Percentiles rank a stretch among this genome's conserved stretches.
These are phyloP conservation scores for Ptychadena robeensis DNA, from an alignment of 2,797 vertebrate species.

Conservation along the genomic window DNA sequence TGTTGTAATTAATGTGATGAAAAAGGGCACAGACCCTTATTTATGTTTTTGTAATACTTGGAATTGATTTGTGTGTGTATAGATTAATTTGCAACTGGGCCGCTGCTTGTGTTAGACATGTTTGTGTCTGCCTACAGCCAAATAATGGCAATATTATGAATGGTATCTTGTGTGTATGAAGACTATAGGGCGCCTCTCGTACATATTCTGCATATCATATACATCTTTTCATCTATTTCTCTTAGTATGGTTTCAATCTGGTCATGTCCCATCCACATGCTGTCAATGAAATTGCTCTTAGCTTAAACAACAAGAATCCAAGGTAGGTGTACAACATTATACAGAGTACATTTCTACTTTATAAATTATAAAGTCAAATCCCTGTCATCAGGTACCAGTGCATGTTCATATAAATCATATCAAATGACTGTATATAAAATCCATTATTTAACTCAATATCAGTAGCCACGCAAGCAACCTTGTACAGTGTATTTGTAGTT, in stretches of 20 bases:
- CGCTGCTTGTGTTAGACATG: no score
- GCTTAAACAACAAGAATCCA: conserved; percentile 96
- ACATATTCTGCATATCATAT: neutral
- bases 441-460: no score
- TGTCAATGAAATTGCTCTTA: conserved; percentile 97
- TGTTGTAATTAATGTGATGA: neutral
- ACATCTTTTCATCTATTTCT: neutral
- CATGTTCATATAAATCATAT: no score
- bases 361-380: no score
- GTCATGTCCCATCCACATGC: conserved; percentile 97
- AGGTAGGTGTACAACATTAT: conserved; percentile 81
- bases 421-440: no score
- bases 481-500: no score
- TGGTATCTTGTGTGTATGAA: neutral
- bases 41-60: neutral
- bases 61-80: neutral
- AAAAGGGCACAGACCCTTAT: neutral
- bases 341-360: no score
- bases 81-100: neutral
- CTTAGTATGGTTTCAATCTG: conserved; percentile 95
- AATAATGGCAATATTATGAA: neutral
- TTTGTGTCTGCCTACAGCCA: no score
- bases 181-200: neutral
- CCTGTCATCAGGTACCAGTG: no score
- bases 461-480: no score